Conservation (phyloP, 2,113 vertebrate species). For the Antechinus flavipes region DNA sequence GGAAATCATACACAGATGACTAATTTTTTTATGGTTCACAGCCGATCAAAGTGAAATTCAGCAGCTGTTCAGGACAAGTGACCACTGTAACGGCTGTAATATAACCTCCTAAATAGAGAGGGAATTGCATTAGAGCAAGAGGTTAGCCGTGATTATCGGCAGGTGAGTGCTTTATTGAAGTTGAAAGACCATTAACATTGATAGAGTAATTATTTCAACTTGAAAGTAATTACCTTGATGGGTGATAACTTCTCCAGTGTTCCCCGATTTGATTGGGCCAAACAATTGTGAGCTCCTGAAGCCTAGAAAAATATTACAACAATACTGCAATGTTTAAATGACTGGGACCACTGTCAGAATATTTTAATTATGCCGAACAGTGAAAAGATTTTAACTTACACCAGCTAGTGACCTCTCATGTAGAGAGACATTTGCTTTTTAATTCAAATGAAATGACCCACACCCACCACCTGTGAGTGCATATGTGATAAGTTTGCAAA, state of each 20-base stretch:
- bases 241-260: slow-evolving; percentile 90
- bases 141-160: slow-evolving; percentile 92
- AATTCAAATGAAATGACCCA: slow-evolving; percentile 85
- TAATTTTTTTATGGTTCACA: slow-evolving; percentile 90
- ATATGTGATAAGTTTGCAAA: slow-evolving; percentile 81
- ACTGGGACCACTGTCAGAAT: slow-evolving; percentile 84
- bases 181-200: slow-evolving; percentile 95
- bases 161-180: slow-evolving; percentile 95
- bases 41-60: slow-evolving; percentile 91
- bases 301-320: slow-evolving; percentile 91
- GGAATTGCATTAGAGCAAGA: slow-evolving; percentile 90
- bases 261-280: slow-evolving; percentile 87
- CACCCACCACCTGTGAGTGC: slow-evolving; percentile 76
- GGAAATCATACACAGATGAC: slow-evolving; percentile 90
- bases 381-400: slow-evolving; percentile 84
- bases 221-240: slow-evolving; percentile 93
- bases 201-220: slow-evolving; percentile 96
- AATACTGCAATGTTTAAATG: slow-evolving; percentile 86
- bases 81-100: slow-evolving; percentile 91
- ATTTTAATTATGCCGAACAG: slow-evolving; percentile 85
- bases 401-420: slow-evolving; percentile 85
- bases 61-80: slow-evolving; percentile 93
- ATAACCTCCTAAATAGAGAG: slow-evolving; percentile 92
- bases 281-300: slow-evolving; percentile 87
- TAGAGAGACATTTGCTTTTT: slow-evolving; percentile 86